phyloP scores from a whole-genome alignment of 2,888 invertebrate genomes.

The Pheosia gnoma region DNA sequence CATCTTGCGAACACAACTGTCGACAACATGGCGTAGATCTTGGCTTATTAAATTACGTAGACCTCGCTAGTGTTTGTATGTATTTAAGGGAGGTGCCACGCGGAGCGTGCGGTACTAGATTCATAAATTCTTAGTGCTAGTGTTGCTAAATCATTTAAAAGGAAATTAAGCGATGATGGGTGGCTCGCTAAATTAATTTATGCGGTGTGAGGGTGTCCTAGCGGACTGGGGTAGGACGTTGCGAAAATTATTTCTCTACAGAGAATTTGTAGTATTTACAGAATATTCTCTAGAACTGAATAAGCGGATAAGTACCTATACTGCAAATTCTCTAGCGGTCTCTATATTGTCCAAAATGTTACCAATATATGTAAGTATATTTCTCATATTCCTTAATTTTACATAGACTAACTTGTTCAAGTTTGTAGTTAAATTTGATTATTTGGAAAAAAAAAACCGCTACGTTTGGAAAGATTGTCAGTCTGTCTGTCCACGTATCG shows the following conservation, averaged over 20 bases:
- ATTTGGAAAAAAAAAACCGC: too few species aligned
- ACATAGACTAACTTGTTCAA: too few species aligned
- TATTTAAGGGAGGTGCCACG: conserved; percentile 46
- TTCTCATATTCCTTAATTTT: conserved; percentile 32
- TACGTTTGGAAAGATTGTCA: too few species aligned
- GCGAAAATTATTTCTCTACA: conserved; percentile 26
- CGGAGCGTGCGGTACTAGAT: conserved; percentile 55
- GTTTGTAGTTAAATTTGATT: too few species aligned
- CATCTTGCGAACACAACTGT: conserved; percentile 53
- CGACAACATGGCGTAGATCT: conserved; percentile 41
- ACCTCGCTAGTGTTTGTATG: conserved; percentile 29
- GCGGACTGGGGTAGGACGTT: conserved; percentile 56
- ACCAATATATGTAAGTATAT: conserved; percentile 21
- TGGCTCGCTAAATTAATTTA: conserved; percentile 67
- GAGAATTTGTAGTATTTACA: conserved; percentile 58
- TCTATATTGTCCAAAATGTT: conserved; percentile 34
- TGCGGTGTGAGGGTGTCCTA: conserved; percentile 63
- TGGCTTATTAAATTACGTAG: conserved; percentile 26
- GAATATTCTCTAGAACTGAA: conserved; percentile 49
- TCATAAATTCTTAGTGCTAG: conserved; percentile 57
- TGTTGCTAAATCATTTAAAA: conserved; percentile 58
- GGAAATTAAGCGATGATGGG: conserved; percentile 73
- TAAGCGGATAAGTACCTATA: conserved; percentile 44
- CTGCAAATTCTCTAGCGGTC: conserved; percentile 59
- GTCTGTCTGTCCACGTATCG: too few species aligned